Evolutionary conservation across 2,888 invertebrate genomes (phyloP).

Genomic region (Acheta domesticus): DNA sequence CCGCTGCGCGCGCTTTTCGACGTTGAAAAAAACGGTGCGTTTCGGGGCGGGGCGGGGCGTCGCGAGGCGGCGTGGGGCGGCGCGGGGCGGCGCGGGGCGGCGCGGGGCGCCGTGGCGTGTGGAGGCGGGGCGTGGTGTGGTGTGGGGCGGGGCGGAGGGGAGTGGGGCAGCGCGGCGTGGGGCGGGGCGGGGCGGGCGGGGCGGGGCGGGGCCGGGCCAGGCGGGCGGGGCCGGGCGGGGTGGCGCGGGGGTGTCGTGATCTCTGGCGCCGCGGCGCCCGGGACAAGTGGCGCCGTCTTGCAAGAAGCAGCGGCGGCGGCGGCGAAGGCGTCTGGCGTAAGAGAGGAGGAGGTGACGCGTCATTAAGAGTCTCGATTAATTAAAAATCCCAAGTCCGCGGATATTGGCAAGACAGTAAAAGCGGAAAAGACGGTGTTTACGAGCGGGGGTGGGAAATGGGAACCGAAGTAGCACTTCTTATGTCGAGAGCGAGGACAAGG

Average conservation of each 20-base stretch:
- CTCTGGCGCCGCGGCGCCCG: background rate
- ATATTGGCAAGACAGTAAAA: conserved; percentile 7
- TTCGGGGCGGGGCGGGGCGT: background rate
- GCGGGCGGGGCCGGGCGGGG: too few relatives aligned
- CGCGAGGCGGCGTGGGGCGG: too few relatives aligned
- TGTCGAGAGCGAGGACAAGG: background rate
- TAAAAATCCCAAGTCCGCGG: background rate
- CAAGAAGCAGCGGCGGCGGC: background rate
- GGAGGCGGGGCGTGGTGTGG: too few relatives aligned
- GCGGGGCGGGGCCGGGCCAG: too few relatives aligned
- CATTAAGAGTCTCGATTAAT: background rate
- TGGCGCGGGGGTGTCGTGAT: too few relatives aligned
- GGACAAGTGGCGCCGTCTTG: background rate
- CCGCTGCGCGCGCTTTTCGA: background rate
- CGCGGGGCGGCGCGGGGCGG: background rate
- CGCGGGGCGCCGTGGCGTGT: background rate
- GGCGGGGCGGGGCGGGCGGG: too few relatives aligned
- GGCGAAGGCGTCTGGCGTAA: too few relatives aligned
- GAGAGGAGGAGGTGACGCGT: background rate
- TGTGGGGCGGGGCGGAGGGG: too few relatives aligned
- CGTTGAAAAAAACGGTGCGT: background rate
- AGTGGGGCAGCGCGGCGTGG: too few relatives aligned
- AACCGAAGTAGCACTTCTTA: background rate
- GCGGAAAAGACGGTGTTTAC: background rate
- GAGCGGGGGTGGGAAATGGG: background rate